Base-by-base conservation (phyloP, 2,113 vertebrate species). In the Echinops telfairi region DNA sequence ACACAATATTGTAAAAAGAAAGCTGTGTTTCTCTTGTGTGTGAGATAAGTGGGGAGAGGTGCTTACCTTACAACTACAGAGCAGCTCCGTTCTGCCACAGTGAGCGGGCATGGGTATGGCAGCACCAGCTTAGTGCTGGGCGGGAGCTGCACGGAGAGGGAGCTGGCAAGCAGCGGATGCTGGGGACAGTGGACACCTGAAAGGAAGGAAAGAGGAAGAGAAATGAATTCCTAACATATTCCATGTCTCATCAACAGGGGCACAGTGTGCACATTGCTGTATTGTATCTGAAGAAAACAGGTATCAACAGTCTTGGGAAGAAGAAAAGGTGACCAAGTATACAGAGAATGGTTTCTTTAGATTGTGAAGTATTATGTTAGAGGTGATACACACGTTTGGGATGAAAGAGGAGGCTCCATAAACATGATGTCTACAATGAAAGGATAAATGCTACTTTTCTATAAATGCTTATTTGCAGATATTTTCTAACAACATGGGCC, bases 141-240 rank as follows among this genome's bases (percentile, higher is more conserved):
- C 96, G 97, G 96, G 97, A 96, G 95, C 81, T 97, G 95, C 94
- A 98, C 94, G 93, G 97, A 98, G 96, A 97, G 97, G 97, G 97
- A 97, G 97, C 19, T 98, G 97, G 94, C 96, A 97, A 97, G 97
- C 97, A 97, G 94, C 97, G 97, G 97, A 97, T 98, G 97, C 97
- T 98, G 97, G 96, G 97, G 97, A 98, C 97, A 98, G 88, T 97
- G 97, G 97, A 97, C 81, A 97, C 90, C 97, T 98, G 96, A 96
- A 90, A 96, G 85, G 86, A 97, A 93, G 73, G 97, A 88, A 93
- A 97, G 71, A 1, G 40, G 19, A 83, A 97, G 92, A 95, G 73
- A 96, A 97, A 95, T 94, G 91, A 97, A 96, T 97, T 96, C 88
- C 94, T 92, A 53, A 94, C 3, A 25, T 93, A 88, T 0, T 88